Conservation (phyloP, 1,140 invertebrate species). For the Diprion similis region DNA sequence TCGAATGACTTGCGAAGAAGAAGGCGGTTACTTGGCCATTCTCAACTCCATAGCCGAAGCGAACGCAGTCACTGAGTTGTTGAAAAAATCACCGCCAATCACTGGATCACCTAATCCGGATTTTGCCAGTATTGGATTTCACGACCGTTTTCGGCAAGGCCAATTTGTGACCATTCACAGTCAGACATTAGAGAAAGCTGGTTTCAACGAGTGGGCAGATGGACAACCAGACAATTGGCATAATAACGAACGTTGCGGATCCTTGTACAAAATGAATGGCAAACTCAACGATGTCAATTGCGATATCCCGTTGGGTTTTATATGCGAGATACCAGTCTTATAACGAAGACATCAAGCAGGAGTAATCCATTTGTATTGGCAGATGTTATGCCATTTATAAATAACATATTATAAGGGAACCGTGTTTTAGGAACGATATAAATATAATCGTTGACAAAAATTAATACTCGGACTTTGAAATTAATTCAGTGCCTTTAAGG, state of each 20-base stretch:
- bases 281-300: conserved; percentile 50
- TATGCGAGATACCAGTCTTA: conserved; percentile 41
- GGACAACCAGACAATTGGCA: conserved; percentile 45
- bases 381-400: too few species aligned
- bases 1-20: conserved; percentile 17
- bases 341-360: too few species aligned
- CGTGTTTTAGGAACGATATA: too few species aligned
- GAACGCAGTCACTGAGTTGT: conserved; percentile 41
- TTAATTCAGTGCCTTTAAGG: too few species aligned
- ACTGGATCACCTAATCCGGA: conserved; percentile 30
- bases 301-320: conserved; percentile 42
- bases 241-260: conserved; percentile 45
- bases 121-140: conserved; percentile 46
- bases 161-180: conserved; percentile 28
- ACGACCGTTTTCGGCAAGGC: conserved; percentile 35
- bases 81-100: conserved; percentile 5
- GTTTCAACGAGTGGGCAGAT: conserved; percentile 48
- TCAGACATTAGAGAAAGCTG: conserved; percentile 34
- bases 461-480: too few species aligned
- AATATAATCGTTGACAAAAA: too few species aligned
- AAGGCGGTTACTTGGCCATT: conserved; percentile 30
- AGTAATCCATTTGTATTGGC: too few species aligned
- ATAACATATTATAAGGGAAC: too few species aligned
- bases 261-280: conserved; percentile 53
- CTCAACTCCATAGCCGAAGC: conserved; percentile 26